A percentile compares a stretch with the other conserved stretches of the same genome.
Conservation (phyloP, 2,888 invertebrate species). For the Rhagium mordax region DNA sequence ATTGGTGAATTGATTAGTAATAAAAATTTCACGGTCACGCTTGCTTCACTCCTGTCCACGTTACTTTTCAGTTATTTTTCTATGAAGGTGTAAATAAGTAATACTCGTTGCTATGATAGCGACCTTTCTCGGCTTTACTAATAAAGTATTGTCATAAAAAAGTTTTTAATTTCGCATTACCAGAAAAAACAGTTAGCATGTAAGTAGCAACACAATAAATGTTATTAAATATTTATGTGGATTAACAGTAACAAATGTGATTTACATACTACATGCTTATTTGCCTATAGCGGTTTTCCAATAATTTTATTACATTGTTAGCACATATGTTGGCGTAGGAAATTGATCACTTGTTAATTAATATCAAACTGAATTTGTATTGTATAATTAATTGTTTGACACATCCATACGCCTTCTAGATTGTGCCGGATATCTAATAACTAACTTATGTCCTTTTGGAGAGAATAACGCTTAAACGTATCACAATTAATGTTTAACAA, state of each 20-base stretch:
- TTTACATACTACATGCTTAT: conserved; percentile 35
- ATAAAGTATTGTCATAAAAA: conserved; percentile 23
- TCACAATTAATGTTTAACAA: too few relatives aligned
- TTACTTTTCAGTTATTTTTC: conserved; percentile 23
- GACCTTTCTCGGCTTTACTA: conserved; percentile 9
- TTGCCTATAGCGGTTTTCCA: conserved; percentile 31
- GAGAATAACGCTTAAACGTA: too few relatives aligned
- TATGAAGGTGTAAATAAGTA: conserved; percentile 28
- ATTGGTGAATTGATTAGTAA: conserved; percentile 7
- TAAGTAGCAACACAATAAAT: conserved; percentile 40
- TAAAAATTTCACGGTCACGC: background rate
- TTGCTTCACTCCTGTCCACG: background rate
- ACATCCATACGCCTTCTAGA: too few relatives aligned
- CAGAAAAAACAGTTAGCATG: conserved; percentile 40
- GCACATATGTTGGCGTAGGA: background rate
- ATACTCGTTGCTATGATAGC: conserved; percentile 1
- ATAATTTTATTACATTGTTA: conserved; percentile 27
- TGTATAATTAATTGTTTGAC: background rate
- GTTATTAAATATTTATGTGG: conserved; percentile 45
- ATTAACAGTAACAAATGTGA: conserved; percentile 37
- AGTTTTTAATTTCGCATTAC: conserved; percentile 18
- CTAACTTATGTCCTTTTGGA: too few relatives aligned
- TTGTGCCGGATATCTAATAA: too few relatives aligned
- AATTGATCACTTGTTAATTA: background rate
- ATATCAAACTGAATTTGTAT: background rate